Evolutionary conservation across 2,113 vertebrate genomes (phyloP).

Genomic region (Riparia riparia): DNA sequence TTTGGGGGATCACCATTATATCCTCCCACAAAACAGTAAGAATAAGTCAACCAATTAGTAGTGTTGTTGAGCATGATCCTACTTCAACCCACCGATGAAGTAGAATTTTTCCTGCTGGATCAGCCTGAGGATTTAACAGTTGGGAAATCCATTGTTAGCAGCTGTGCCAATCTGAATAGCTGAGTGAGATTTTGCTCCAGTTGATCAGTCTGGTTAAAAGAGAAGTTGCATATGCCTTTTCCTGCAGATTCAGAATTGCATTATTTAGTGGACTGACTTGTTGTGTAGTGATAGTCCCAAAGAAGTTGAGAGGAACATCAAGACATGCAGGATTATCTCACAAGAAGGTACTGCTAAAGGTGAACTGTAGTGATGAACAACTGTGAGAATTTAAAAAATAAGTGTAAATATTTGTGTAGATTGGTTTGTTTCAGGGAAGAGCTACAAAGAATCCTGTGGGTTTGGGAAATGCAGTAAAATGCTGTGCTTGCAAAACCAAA

Average conservation of each 20-base stretch:
- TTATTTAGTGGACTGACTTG: neutral
- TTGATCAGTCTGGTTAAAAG: neutral
- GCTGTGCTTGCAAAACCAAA: neutral
- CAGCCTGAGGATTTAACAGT: neutral
- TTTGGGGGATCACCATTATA: neutral
- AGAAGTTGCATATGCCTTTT: neutral
- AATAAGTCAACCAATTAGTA: neutral
- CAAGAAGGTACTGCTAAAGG: neutral
- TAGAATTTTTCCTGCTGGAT: neutral
- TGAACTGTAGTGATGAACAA: neutral
- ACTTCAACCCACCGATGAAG: neutral
- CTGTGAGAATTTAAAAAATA: neutral
- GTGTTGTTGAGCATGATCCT: neutral
- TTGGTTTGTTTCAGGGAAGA: neutral
- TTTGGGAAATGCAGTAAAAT: neutral
- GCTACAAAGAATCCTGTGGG: neutral
- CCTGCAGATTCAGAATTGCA: neutral
- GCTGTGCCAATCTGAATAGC: neutral
- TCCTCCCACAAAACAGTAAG: neutral
- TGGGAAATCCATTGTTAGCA: neutral
- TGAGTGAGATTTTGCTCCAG: neutral
- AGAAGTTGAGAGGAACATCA: neutral
- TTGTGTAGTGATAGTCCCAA: neutral
- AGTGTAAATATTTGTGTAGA: neutral
- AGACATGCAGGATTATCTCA: neutral